Evolutionary conservation across 1,140 invertebrate species (phyloP).

Genomic region (Probaryconus sp.): DNA sequence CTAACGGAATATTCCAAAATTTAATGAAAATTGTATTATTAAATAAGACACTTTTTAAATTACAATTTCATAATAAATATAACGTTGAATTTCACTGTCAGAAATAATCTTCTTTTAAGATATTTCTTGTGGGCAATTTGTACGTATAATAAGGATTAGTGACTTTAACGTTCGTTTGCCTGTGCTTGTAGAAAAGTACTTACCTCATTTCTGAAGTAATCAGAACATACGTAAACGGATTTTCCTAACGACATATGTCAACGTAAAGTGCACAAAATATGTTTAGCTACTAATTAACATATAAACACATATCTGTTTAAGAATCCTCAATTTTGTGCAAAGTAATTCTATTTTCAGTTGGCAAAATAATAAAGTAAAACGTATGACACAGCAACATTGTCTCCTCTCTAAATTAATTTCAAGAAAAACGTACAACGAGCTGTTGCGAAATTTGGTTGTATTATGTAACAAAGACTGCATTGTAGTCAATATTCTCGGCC

Average conservation of each 20-base stretch:
- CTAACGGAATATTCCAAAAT: too few species aligned
- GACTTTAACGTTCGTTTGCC: background rate
- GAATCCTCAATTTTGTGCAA: conserved; percentile 11
- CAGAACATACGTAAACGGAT: conserved; percentile 26
- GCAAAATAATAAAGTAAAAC: conserved; percentile 25
- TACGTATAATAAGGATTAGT: conserved; percentile 2
- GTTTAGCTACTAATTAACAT: conserved; percentile 22
- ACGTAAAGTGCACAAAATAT: background rate
- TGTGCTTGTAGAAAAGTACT: background rate
- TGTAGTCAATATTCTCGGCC: conserved; percentile 8
- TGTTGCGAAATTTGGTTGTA: conserved; percentile 13
- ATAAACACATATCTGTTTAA: conserved; percentile 9
- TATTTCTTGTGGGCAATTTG: conserved; percentile 5
- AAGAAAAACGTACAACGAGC: conserved; percentile 26
- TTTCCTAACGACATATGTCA: background rate
- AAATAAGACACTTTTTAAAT: too few species aligned
- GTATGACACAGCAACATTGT: conserved; percentile 21
- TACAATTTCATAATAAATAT: too few species aligned
- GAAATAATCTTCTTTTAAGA: too few species aligned
- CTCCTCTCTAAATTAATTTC: conserved; percentile 29
- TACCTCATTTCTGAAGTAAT: conserved; percentile 28
- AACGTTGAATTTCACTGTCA: too few species aligned
- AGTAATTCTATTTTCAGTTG: conserved; percentile 23
- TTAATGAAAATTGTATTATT: too few species aligned
- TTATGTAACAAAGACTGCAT: conserved; percentile 11